Base-by-base conservation (phyloP, 2,113 vertebrate species). In the Carassius gibelio region DNA sequence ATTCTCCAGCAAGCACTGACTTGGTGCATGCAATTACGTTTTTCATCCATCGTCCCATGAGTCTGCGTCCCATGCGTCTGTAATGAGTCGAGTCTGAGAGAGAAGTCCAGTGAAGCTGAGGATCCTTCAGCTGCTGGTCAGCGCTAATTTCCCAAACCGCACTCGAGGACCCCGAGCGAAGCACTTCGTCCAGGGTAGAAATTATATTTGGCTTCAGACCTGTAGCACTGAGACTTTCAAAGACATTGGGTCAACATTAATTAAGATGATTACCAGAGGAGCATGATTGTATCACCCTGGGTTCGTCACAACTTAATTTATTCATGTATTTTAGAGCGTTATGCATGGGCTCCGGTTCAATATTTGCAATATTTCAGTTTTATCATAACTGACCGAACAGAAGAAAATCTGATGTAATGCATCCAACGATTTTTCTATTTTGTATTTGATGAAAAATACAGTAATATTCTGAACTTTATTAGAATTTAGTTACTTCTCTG, bases 191-290 rank as follows among this genome's bases (percentile, higher is more conserved):
- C 52, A 75, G 78, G 78, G 71, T 83, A 87, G 87, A 90, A 91
- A 89, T 91, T 81, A 88, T 72, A 75, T 57, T 55, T 86, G 76
- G 75, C 86, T 80, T 78, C 77, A 81, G 52, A 90, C 84, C 89
- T 81, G 83, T 68, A 85, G 85, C 81, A 50, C 86, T 83, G 87
- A 85, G 84, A 87, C 78, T 88, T 85, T 87, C 83, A 83, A 88
- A 81, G 75, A 84, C 84, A 71, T 84, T 57, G 79, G 86, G 90
- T 87, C 86, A 85, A 42, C 75, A 57, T 87, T 90, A 85, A 89
- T 90, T 91, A 89, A 92, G 92, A 89, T 89, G 84, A 90, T 90
- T 85, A 86, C 89, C 87, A 84, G 45, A 83, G 88, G 85, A 88
- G 85, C 85, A 68, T 83, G 84, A 88, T 86, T 91, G 85, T 87